Base-by-base conservation (phyloP, 2,797 vertebrate genomes). In the Muraenolepis orangiensis region DNA sequence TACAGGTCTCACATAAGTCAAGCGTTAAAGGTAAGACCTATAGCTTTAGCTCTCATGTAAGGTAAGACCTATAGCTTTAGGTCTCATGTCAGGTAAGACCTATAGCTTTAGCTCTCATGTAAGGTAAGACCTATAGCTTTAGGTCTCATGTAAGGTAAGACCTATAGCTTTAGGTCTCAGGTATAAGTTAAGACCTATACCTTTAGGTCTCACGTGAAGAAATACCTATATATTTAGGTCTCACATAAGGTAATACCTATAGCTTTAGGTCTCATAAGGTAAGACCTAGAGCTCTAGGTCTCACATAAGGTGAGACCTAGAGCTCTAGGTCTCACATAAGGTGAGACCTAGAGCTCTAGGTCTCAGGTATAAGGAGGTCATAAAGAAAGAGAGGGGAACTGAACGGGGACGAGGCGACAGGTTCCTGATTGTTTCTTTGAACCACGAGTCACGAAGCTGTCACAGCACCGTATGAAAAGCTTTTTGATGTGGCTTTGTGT, bases 11-110 rank as follows among this genome's bases (percentile, higher is more conserved):
- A n/a, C n/a, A n/a, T n/a, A n/a, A n/a, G n/a, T n/a, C n/a, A n/a
- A n/a, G n/a, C n/a, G n/a, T n/a, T n/a, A n/a, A n/a, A n/a, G n/a
- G n/a, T n/a, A n/a, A n/a, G n/a, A 70, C 76, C 57, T 20, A 34
- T 72, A 32, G 72, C 66, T 70, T 76, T 72, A 69, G 74, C 79
- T 73, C 74, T 82, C 26, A 81, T 73, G 67, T n/a, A n/a, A n/a
- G n/a, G n/a, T n/a, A n/a, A n/a, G n/a, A 70, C 76, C 57, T 20
- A 34, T 72, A 32, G 72, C 66, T 70, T 76, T 72, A 69, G 74
- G 80, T 73, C 74, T 82, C 26, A 81, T 73, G 67, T n/a, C n/a
- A n/a, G n/a, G n/a, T n/a, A n/a, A n/a, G n/a, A 70, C 76, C 57
- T 20, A 34, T 72, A 32, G 72, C 66, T 70, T 76, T 72, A 69